Percentiles rank a stretch among this genome's conserved stretches.
These are phyloP conservation scores for Leptinotarsa lineolata DNA, from an alignment of 1,140 invertebrate genomes.

Conservation along the genomic window DNA sequence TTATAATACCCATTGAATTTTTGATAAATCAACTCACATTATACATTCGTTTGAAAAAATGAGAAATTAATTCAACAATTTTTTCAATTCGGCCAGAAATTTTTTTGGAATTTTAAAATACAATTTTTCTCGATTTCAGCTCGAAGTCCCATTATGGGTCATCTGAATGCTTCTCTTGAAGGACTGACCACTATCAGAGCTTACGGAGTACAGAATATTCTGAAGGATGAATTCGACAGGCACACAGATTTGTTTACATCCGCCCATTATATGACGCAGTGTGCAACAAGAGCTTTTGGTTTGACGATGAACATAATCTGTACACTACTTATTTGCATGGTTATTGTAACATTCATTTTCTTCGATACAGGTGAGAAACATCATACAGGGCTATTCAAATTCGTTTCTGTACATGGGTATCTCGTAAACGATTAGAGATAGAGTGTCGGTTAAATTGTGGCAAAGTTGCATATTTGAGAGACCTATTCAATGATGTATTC, in stretches of 20 bases:
- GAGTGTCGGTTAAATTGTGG: too few relatives aligned
- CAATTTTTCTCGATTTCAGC: constrained; percentile 24
- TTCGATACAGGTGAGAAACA: constrained; percentile 58
- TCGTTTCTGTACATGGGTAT: too few relatives aligned
- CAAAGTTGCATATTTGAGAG: too few relatives aligned
- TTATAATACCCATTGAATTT: too few relatives aligned
- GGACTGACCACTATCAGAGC: constrained; percentile 86
- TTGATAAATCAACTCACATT: too few relatives aligned
- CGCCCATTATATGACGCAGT: constrained; percentile 66
- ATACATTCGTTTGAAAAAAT: too few relatives aligned
- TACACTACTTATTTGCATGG: constrained; percentile 58
- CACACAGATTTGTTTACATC: constrained; percentile 74
- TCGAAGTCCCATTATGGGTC: constrained; percentile 68
- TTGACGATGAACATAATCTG: constrained; percentile 65
- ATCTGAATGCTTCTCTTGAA: constrained; percentile 68
- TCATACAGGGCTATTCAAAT: too few relatives aligned
- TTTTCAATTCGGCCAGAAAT: too few relatives aligned
- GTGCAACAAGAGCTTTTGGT: constrained; percentile 68
- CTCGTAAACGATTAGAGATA: too few relatives aligned
- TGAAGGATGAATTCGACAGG: constrained; percentile 79
- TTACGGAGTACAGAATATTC: constrained; percentile 73
- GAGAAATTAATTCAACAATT: too few relatives aligned
- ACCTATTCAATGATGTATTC: too few relatives aligned
- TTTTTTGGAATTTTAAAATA: neutral
- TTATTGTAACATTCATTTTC: constrained; percentile 58